phyloP scores from a whole-genome alignment of 2,113 vertebrate species.

The Rhynchomys soricoides region DNA sequence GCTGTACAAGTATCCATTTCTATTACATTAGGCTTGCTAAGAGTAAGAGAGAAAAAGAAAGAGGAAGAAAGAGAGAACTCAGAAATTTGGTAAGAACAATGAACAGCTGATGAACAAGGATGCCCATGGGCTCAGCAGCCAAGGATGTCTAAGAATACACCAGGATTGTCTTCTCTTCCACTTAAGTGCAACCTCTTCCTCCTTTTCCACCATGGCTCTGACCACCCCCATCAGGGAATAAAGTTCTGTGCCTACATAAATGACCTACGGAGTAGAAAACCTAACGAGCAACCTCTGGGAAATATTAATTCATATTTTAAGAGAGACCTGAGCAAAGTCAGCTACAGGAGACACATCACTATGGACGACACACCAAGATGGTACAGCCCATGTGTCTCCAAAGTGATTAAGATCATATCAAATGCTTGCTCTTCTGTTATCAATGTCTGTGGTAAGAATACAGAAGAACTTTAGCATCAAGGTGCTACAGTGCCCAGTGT shows the following conservation, averaged over 20 bases:
- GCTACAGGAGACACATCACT: background rate
- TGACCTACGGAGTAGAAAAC: background rate
- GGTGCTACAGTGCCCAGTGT: background rate
- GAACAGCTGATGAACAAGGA: too few relatives aligned
- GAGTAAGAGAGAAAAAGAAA: too few relatives aligned
- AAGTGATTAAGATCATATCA: background rate
- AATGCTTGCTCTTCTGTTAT: background rate
- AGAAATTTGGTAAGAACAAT: too few relatives aligned
- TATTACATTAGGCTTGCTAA: slow-evolving; percentile 26
- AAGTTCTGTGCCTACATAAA: background rate
- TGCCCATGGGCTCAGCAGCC: background rate
- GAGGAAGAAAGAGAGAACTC: too few relatives aligned
- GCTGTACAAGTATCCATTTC: slow-evolving; percentile 13
- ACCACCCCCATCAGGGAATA: background rate
- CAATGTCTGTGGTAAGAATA: background rate
- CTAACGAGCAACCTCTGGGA: background rate
- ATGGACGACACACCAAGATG: background rate
- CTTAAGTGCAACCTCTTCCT: background rate
- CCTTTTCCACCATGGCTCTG: background rate
- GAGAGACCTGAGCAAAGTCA: background rate
- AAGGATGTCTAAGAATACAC: background rate
- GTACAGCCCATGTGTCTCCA: background rate
- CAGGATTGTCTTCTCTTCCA: background rate
- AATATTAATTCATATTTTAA: background rate
- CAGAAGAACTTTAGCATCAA: slow-evolving; percentile 13